Evolutionary conservation across 2,797 vertebrate species (phyloP).

Genomic region (Tympanoctomys barrerae): DNA sequence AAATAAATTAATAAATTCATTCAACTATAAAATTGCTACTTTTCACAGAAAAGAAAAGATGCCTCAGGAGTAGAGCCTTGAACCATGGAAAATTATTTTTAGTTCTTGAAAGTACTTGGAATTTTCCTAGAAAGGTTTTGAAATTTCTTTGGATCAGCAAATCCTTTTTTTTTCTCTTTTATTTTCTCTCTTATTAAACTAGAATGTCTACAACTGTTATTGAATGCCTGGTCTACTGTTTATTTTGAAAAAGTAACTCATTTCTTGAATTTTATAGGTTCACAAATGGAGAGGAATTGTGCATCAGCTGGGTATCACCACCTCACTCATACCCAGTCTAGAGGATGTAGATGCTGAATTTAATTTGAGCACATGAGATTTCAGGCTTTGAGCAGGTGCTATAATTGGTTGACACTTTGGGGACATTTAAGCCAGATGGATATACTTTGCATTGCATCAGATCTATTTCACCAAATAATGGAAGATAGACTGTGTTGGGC

Average conservation of each 20-base stretch:
- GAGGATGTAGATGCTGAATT: neutral
- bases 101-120: neutral
- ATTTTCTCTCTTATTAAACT: neutral
- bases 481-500: neutral
- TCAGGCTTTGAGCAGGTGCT: neutral
- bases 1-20: neutral
- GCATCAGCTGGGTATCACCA: neutral
- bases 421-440: neutral
- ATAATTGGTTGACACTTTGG: neutral
- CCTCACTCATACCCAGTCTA: neutral
- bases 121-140: slow-evolving; percentile 16
- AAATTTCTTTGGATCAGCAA: neutral
- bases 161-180: neutral
- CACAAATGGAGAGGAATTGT: neutral
- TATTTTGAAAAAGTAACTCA: neutral
- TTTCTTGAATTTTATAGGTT: neutral
- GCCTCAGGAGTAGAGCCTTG: neutral
- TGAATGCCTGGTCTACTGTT: neutral
- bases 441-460: neutral
- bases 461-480: neutral
- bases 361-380: neutral
- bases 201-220: neutral
- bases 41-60: neutral
- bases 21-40: neutral
- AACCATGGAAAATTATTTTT: neutral